A percentile compares a stretch with the other conserved stretches of the same genome.
phyloP scores from a whole-genome alignment of 1,140 invertebrate species.

The Leptoteleia sp. region DNA sequence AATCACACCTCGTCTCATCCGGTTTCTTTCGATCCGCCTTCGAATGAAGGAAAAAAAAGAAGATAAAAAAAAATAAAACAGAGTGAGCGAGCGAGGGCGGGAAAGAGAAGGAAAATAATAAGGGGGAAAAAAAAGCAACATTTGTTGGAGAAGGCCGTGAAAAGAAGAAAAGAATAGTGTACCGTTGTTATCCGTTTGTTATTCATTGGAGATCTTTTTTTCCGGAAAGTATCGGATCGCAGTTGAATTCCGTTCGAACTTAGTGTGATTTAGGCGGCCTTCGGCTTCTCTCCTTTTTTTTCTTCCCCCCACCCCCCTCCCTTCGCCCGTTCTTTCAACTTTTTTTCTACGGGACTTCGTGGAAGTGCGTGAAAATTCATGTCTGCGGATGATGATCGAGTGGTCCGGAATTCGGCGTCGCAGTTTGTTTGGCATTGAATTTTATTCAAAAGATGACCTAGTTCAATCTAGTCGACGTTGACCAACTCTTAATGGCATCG shows the following conservation, averaged over 20 bases:
- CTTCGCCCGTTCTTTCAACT: too few relatives aligned
- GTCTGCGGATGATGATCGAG: slow-evolving; percentile 2
- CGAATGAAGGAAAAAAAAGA: slow-evolving; percentile 7
- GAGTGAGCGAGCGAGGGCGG: too few relatives aligned
- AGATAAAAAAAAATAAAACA: too few relatives aligned
- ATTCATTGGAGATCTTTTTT: slow-evolving; percentile 26
- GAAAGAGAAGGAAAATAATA: too few relatives aligned
- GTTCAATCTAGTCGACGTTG: slow-evolving; percentile 28
- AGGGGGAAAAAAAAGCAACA: too few relatives aligned
- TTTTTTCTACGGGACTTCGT: background rate
- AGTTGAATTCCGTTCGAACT: slow-evolving; percentile 2
- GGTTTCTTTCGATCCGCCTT: slow-evolving; percentile 15
- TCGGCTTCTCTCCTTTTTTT: too few relatives aligned
- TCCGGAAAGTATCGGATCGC: background rate
- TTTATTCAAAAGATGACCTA: slow-evolving; percentile 36
- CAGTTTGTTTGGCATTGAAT: background rate
- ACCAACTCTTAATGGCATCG: slow-evolving; percentile 9
- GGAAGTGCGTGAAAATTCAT: slow-evolving; percentile 12
- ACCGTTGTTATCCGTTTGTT: slow-evolving; percentile 20
- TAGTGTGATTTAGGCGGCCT: slow-evolving; percentile 2
- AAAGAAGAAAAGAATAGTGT: slow-evolving; percentile 6
- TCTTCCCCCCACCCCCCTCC: too few relatives aligned
- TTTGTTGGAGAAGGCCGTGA: slow-evolving; percentile 4
- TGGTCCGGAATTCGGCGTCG: background rate
- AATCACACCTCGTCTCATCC: background rate